Base-by-base conservation (phyloP, 2,888 invertebrate genomes). In the Atrina japonica region DNA sequence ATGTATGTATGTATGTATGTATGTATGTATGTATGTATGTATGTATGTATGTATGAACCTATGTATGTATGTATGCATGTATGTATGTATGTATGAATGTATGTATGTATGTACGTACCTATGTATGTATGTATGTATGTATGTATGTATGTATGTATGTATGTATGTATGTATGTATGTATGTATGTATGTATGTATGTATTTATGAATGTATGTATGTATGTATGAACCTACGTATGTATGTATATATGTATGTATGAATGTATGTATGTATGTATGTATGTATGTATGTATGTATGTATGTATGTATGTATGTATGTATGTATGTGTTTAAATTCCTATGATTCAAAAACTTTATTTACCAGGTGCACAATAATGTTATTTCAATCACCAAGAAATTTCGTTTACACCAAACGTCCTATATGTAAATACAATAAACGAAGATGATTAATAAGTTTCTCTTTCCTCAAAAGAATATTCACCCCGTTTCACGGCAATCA, bases 141-240 rank as follows among this genome's bases (percentile, higher is more conserved):
- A 47, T n/a, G 47, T 47, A 9, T n/a, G n/a, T 47, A 47, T n/a
- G 47, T 47, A 18, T 47, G 47, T 47, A 21, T 47, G 21, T 21
- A 47, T 47, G 21, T 47, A 47, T 47, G 47, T 47, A 47, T 47
- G n/a, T 47, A 47, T n/a, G 47, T 47, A 47, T 47, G 47, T 47
- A 47, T 47, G 47, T 47, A 16, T 47, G 47, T 47, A 16, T n/a
- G n/a, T 47, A 16, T 16, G 16, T 21, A 6, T 16, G 47, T 47
- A 16, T 6, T 6, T 47, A 16, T 6, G 47, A 9, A 47, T 21
- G 47, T 47, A 47, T 47, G 18, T 18, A 47, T 47, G n/a, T 47
- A 47, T 47, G 47, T 47, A 47, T 47, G 47, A 47, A 47, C 16
- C 16, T 47, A 47, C 16, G 47, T 47, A 47, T 18, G 47, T 47